phyloP scores from a whole-genome alignment of 2,113 vertebrate genomes.

The Saccopteryx bilineata region DNA sequence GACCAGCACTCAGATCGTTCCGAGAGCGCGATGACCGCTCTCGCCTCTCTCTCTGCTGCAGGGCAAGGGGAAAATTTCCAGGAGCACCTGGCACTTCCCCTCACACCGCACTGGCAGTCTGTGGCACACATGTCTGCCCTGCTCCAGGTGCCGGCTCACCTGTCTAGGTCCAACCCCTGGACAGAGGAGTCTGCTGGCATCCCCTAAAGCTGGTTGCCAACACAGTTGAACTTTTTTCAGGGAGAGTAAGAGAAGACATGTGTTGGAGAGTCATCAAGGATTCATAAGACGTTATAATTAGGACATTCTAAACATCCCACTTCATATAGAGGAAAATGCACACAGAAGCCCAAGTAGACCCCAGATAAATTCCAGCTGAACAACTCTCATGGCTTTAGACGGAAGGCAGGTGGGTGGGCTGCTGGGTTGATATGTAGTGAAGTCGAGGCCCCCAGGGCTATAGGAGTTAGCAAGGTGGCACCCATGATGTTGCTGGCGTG shows the following conservation, averaged over 20 bases:
- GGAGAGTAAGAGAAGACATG: not conserved
- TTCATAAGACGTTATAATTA: not conserved
- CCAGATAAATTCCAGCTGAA: not conserved
- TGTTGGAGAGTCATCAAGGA: not conserved
- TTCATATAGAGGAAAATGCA: not conserved
- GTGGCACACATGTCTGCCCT: not conserved
- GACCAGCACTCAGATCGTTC: not conserved
- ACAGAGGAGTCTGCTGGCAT: not conserved
- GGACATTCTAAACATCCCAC: too few relatives aligned
- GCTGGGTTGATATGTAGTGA: not conserved
- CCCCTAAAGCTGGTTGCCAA: not conserved
- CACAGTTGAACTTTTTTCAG: not conserved
- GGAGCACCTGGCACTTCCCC: not conserved
- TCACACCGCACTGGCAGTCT: fast-evolving
- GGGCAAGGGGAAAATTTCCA: not conserved
- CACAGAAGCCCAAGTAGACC: not conserved
- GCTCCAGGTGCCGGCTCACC: not conserved
- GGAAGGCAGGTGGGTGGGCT: not conserved
- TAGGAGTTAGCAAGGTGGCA: fast-evolving
- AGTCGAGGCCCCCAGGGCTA: not conserved
- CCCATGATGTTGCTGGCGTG: not conserved
- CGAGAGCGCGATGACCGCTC: not conserved
- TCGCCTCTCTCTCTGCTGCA: not conserved
- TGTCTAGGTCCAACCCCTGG: not conserved
- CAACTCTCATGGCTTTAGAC: not conserved